Evolutionary conservation across 2,797 vertebrate species (phyloP), one percentile per base, ranked within the genome.

Genomic region (Xerus rutilus): DNA sequence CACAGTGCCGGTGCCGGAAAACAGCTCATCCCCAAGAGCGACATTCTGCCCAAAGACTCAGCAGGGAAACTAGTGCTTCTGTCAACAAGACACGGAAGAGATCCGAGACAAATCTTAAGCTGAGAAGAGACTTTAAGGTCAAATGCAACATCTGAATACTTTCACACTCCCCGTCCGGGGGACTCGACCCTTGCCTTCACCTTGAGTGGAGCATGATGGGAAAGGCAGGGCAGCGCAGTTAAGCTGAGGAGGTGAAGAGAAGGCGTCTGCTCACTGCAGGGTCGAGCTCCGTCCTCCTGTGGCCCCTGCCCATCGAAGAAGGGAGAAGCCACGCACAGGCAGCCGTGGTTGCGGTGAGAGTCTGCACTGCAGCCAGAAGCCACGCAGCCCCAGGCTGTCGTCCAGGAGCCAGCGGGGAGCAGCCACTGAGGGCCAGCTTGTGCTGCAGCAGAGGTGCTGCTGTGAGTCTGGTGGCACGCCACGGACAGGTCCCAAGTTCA

Each of bases 1-100:
- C 54, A 54, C 30, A 77, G 70, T 1, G 12, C 47, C 0, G 1
- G 70, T 1, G 12, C 47, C 0, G 1, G 62, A 52, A 88, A n/a
- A 64, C 28, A 79, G 54, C n/a, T 28, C 0, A 7, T 59, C 72
- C 30, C 14, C 1, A 3, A 3, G 39, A n/a, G 49, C 4, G 18
- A 45, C 5, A 7, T 35, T 39, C 39, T 30, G 17, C 47, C 30
- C 59, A 45, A 54, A 65, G 83, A 64, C n/a, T 91, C 87, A 43
- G n/a, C 25, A 13, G 59, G 17, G 67, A 23, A 28, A 57, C 12
- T 23, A 47, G 18, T 14, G 49, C 47, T 54, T 77, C 57, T 54
- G 1, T 73, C 9, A 32, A 69, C 14, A 87, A 62, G 78, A 28
- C 23, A 70, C 17, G 57, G 57, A 64, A 23, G 11, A 23, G 20